Evolutionary conservation across 2,888 invertebrate species (phyloP).

Genomic region (Andrena bicolor): DNA sequence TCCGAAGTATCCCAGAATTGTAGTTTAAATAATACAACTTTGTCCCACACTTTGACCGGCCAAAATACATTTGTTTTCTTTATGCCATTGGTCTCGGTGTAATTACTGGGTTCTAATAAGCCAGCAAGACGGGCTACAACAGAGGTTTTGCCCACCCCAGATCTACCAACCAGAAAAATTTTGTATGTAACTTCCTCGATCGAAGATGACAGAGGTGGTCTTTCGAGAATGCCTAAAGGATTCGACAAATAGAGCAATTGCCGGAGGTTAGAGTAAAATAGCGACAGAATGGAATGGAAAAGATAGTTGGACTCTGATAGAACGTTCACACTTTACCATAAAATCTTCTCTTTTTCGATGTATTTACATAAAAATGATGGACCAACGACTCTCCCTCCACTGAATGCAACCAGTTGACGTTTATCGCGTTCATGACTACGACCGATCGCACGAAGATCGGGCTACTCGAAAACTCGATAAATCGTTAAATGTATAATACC

Average conservation of each 20-base stretch:
- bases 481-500: neutral
- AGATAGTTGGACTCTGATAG: too few relatives aligned
- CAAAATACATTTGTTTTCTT: conserved; percentile 86
- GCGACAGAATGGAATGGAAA: too few relatives aligned
- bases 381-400: conserved; percentile 78
- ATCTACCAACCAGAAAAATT: conserved; percentile 86
- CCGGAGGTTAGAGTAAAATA: neutral
- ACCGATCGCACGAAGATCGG: neutral
- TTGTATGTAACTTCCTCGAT: conserved; percentile 87
- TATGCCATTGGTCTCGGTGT: conserved; percentile 86
- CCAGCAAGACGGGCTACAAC: conserved; percentile 86
- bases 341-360: conserved; percentile 76
- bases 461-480: neutral
- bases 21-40: conserved; percentile 86
- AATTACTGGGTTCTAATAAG: conserved; percentile 79
- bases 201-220: conserved; percentile 85
- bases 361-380: conserved; percentile 77
- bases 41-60: conserved; percentile 87
- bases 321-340: conserved; percentile 71
- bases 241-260: neutral
- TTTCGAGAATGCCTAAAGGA: conserved; percentile 86
- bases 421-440: conserved; percentile 70
- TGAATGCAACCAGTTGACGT: conserved; percentile 78
- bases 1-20: conserved; percentile 88
- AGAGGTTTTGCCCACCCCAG: conserved; percentile 86